Conservation (phyloP, 2,797 vertebrate genomes). For the Lepilemur septentrionalis region DNA sequence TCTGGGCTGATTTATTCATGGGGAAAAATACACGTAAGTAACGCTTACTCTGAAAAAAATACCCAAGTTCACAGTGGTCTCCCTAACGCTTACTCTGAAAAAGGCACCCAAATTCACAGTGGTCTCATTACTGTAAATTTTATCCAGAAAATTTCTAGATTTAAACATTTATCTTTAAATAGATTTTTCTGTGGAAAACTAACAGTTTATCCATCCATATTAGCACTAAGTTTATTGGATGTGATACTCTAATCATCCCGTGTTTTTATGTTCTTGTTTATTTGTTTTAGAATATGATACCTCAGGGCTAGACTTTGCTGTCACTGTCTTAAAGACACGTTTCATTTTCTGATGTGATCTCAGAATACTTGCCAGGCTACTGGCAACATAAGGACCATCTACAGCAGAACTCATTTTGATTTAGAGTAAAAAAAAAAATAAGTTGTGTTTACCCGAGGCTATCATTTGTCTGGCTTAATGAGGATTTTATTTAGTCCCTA, state of each 20-base stretch:
- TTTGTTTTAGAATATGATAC: constrained; percentile 1
- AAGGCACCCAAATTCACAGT: background rate
- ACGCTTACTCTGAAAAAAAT: background rate
- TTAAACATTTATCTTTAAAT: background rate
- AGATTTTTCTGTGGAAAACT: background rate
- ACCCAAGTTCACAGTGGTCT: background rate
- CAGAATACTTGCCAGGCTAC: background rate
- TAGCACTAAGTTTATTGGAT: background rate
- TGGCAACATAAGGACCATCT: background rate
- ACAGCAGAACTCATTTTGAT: constrained; percentile 52
- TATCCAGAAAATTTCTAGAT: background rate
- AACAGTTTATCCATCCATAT: background rate
- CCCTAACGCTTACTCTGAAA: background rate
- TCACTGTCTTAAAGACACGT: constrained; percentile 16
- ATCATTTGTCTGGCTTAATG: constrained; percentile 77
- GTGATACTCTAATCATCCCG: background rate
- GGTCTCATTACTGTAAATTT: background rate
- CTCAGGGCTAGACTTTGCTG: background rate
- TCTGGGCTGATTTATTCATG: background rate
- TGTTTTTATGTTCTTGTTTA: background rate
- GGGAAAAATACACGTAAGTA: background rate
- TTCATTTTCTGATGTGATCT: constrained; percentile 6
- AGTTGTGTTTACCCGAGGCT: constrained; percentile 65
- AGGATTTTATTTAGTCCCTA: constrained; percentile 77
- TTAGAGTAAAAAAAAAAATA: constrained; percentile 58